These are phyloP conservation scores for Forbesichthys papilliferus DNA, from an alignment of 2,113 vertebrate species.

Conservation along the genomic window DNA sequence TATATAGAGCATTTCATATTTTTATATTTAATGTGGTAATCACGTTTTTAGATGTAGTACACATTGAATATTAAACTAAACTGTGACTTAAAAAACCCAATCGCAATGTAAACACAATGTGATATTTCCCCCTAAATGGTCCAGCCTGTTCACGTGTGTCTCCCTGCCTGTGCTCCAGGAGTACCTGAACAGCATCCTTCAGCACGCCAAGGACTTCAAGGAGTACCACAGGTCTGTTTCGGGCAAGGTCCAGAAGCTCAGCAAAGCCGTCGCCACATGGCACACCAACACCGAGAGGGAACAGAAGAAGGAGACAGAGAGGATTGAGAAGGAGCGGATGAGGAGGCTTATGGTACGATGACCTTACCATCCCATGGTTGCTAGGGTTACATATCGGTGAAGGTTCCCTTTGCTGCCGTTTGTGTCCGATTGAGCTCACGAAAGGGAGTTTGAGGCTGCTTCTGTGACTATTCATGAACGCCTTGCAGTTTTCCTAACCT, in stretches of 20 bases:
- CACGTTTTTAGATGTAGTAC: too few relatives aligned
- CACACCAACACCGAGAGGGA: conserved; percentile 97
- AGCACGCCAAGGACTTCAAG: conserved; percentile 99
- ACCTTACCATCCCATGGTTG: not conserved
- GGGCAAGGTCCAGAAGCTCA: conserved; percentile 95
- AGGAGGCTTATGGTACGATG: conserved; percentile 91
- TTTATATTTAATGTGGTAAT: too few relatives aligned
- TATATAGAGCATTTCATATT: too few relatives aligned
- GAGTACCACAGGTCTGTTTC: conserved; percentile 96
- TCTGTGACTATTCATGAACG: too few relatives aligned
- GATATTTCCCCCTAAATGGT: too few relatives aligned
- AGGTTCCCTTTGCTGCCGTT: not conserved
- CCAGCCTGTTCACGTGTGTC: too few relatives aligned
- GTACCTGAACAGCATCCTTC: conserved; percentile 97
- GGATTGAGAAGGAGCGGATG: conserved; percentile 99
- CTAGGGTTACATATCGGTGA: not conserved
- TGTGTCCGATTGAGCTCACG: too few relatives aligned
- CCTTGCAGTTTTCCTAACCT: too few relatives aligned
- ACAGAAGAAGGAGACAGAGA: conserved; percentile 97
- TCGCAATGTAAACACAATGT: too few relatives aligned
- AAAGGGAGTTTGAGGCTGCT: too few relatives aligned
- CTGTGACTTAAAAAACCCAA: too few relatives aligned
- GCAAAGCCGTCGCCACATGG: conserved; percentile 93
- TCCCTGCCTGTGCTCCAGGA: conserved; percentile 76
- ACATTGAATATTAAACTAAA: too few relatives aligned